Base-by-base conservation (phyloP, 2,888 invertebrate species). In the Fissipunctia ypsillon region DNA sequence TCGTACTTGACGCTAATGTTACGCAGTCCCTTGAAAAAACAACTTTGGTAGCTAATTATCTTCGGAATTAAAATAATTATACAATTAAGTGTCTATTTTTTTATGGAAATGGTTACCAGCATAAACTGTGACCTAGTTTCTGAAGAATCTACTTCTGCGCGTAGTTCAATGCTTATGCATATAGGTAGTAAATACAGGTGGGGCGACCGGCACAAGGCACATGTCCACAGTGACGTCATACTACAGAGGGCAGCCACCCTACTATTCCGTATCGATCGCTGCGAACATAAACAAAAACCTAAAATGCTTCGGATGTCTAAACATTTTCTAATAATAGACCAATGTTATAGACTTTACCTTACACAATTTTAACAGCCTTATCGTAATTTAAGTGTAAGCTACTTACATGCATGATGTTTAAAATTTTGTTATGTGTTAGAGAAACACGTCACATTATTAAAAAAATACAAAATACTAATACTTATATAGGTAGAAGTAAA, bases 221-320 rank as follows among this genome's bases (percentile, higher is more conserved):
- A 80, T 74, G 80, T 85, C 79, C 70, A 86, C 66, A 72, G 74
- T 84, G 79, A 91, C 91, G 91, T 89, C 90, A 91, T 85, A 69
- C 86, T 76, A 81, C 63, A 75, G 85, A 91, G 89, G 90, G 87
- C 88, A 89, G 78, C 84, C 80, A 90, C 88, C 88, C 86, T 83
- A 83, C 81, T 80, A 86, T 81, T 80, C 67, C 78, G 73, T 85
- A 88, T 88, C 80, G 86, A 89, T 87, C 84, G 78, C 60, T 35
- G 50, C 69, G 71, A 73, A 71, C 63, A 43, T 70, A 63, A 76
- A 79, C 65, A 65, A 81, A 66, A 57, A 41, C n/a, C 31, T 75
- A 38, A 75, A 59, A 50, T 50, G 50, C 50, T 69, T 59, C 43
- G 5, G n/a, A 48, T 41, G 16, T 31, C n/a, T 59, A 48, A 70